Percentiles rank a stretch among this genome's conserved stretches.
Evolutionary conservation across 2,797 vertebrate species (phyloP).

Genomic region (Lerista edwardsae): DNA sequence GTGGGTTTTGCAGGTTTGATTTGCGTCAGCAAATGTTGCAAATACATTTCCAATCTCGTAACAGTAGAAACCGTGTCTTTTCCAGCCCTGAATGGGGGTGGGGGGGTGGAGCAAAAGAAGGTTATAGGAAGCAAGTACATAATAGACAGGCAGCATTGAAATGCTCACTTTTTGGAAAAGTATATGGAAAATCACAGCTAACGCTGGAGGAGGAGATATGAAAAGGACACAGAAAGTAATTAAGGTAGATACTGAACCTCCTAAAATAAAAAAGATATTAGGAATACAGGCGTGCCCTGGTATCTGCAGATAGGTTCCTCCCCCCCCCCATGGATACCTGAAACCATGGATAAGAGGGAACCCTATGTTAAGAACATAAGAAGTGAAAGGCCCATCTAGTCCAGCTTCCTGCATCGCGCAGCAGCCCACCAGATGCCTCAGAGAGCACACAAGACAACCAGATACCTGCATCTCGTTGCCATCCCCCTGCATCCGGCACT

Average conservation of each 20-base stretch:
- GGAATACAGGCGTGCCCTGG: no score
- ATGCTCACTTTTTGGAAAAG: not conserved
- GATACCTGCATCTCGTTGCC: no score
- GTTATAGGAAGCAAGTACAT: not conserved
- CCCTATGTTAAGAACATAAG: no score
- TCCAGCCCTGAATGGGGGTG: conserved; percentile 83
- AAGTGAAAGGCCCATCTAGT: no score
- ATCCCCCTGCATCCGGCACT: no score
- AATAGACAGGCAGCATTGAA: not conserved
- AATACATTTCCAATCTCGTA: conserved; percentile 85
- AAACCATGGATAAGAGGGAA: no score
- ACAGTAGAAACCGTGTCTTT: conserved; percentile 84
- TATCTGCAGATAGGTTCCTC: no score
- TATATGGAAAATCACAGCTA: not conserved
- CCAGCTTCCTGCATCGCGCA: no score
- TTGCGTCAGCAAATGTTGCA: conserved; percentile 85
- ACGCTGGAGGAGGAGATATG: not conserved
- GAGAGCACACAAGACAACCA: no score
- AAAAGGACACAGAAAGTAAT: not conserved
- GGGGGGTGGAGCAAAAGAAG: not conserved
- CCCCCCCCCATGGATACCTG: no score
- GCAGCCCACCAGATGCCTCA: no score
- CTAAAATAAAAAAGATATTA: not conserved
- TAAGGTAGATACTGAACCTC: not conserved
- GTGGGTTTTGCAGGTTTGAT: conserved; percentile 77